Evolutionary conservation across 1,140 invertebrate species (phyloP).

Genomic region (Temnothorax nylanderi): DNA sequence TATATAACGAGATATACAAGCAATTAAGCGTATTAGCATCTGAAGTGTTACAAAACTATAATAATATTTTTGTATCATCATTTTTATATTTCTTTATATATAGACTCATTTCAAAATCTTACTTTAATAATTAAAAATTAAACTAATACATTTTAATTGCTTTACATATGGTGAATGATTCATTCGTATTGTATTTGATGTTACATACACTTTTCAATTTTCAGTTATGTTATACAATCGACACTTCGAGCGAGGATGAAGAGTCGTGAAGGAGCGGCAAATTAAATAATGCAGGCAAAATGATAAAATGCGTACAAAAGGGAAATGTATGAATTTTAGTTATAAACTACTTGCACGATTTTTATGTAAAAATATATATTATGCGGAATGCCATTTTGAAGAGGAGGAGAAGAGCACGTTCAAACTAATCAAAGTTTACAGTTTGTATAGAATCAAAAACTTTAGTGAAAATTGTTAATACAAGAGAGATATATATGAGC

Average conservation of each 20-base stretch:
- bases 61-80: neutral
- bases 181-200: neutral
- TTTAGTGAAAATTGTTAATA: constrained; percentile 20
- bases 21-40: neutral
- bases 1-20: constrained; percentile 71
- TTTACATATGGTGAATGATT: neutral
- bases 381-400: neutral
- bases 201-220: constrained; percentile 51
- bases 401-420: neutral
- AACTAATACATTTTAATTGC: neutral
- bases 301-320: neutral
- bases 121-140: neutral
- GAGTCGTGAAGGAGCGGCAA: neutral
- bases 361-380: constrained; percentile 13
- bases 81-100: neutral
- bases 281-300: neutral
- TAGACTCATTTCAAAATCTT: neutral
- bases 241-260: constrained; percentile 79
- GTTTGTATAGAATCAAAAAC: constrained; percentile 38
- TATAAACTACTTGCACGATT: constrained; percentile 25
- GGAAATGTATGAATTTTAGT: neutral
- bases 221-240: constrained; percentile 79
- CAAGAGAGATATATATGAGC: neutral
- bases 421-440: constrained; percentile 32
- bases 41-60: neutral